phyloP scores from a whole-genome alignment of 1,140 invertebrate species.

The Drosophila teissieri region DNA sequence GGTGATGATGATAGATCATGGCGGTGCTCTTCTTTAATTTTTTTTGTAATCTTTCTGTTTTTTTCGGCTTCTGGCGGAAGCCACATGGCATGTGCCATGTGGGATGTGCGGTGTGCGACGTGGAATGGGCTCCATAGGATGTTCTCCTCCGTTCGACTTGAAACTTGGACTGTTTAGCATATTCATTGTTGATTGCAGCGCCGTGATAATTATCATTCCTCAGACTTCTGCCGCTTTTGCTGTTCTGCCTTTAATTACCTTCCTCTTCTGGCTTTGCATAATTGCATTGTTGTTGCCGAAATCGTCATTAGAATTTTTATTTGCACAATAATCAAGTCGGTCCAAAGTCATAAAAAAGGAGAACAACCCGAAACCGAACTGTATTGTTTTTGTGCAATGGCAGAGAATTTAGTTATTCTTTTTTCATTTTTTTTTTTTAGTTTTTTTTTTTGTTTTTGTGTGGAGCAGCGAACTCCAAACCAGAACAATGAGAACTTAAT shows the following conservation, averaged over 20 bases:
- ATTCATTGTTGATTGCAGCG: conserved; percentile 63
- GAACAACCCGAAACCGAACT: conserved; percentile 25
- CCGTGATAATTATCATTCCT: conserved; percentile 66
- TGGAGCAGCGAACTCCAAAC: conserved; percentile 12
- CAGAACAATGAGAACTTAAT: conserved; percentile 59
- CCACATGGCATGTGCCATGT: conserved; percentile 33
- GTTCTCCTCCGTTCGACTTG: conserved; percentile 48
- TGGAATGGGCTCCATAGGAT: conserved; percentile 43
- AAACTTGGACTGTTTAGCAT: conserved; percentile 62
- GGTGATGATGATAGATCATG: conserved; percentile 37
- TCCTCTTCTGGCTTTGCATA: conserved; percentile 55
- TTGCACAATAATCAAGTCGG: conserved; percentile 72
- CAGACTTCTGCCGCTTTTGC: conserved; percentile 11
- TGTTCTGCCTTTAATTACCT: conserved; percentile 69
- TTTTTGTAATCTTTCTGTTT: conserved; percentile 7
- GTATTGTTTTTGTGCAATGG: conserved; percentile 51
- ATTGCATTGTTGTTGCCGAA: conserved; percentile 72
- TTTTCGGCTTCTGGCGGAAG: conserved; percentile 47
- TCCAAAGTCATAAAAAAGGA: conserved; percentile 42
- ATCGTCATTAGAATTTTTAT: conserved; percentile 78
- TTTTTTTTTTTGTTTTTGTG: neutral
- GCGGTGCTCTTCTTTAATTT: neutral
- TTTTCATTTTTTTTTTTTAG: neutral
- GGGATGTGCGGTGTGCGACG: conserved; percentile 26
- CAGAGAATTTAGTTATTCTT: conserved; percentile 17